Conservation (phyloP, 2,888 invertebrate species). For the Orthosia gothica region DNA sequence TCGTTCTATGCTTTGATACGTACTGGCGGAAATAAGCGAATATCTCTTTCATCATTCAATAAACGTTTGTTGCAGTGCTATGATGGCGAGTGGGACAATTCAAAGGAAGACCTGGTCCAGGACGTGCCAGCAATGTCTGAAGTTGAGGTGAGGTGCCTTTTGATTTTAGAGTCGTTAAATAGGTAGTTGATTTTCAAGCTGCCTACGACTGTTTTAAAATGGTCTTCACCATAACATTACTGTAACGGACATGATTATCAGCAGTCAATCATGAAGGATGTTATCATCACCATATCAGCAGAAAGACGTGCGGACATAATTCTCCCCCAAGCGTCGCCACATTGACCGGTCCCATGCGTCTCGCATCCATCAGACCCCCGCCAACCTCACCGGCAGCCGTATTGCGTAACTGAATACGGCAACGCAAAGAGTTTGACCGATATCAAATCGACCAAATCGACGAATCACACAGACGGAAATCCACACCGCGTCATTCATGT, state of each 20-base stretch:
- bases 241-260: neutral
- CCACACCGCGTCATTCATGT: too few species aligned
- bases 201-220: neutral
- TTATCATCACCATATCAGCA: too few species aligned
- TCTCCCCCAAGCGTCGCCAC: too few species aligned
- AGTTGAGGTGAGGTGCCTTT: slow-evolving; percentile 70
- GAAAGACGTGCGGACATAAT: too few species aligned
- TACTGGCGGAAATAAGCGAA: neutral
- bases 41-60: neutral
- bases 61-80: slow-evolving; percentile 80
- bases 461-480: too few species aligned
- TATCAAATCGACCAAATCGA: too few species aligned
- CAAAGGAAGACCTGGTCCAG: slow-evolving; percentile 71
- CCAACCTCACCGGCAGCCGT: too few species aligned
- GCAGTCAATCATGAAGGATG: neutral
- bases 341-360: too few species aligned
- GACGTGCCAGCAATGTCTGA: slow-evolving; percentile 81
- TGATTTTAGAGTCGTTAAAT: neutral
- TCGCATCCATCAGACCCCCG: too few species aligned
- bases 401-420: too few species aligned
- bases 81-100: slow-evolving; percentile 80
- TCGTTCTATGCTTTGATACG: neutral
- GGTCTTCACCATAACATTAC: neutral
- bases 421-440: too few species aligned
- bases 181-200: neutral